Evolutionary conservation across 1,140 invertebrate genomes (phyloP), one percentile per base, ranked within the genome.

Genomic region (Drosophila lacertosa): DNA sequence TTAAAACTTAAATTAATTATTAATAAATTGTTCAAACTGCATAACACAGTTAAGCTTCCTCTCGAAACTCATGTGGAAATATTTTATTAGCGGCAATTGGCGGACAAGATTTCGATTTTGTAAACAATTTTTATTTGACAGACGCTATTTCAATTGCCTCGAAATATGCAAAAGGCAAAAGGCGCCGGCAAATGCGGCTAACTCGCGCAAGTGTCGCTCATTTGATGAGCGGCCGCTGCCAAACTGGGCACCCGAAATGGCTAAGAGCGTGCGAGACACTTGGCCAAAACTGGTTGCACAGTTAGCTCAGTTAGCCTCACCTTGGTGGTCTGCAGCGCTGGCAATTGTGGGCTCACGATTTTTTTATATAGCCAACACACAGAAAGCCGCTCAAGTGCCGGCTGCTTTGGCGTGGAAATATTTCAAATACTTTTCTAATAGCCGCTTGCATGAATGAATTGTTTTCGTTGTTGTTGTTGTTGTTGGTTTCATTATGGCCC

Each of bases 351-450:
- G 73, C 81, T 84, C 80, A 84, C 80, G 81, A 71, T 86, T 73
- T 86, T n/a, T n/a, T n/a, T n/a, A n/a, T 76, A 53, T 74, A 72
- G 67, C 81, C 80, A 69, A 80, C 33, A 29, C 58, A 62, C 57
- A 53, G 59, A 45, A 40, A 35, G 40, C 26, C 10, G 26, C 44
- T 40, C 47, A 44, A 63, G 26, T 40, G 48, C 26, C 47, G 18
- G 54, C 37, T 63, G 64, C 51, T n/a, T n/a, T 58, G 54, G 54
- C 78, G 74, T 83, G 79, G 73, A 86, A 84, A 86, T 84, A 86
- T 84, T 84, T 84, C 74, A 86, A 84, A 84, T 84, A 84, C 67
- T 84, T 84, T 86, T 84, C 80, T 84, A 84, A 84, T 81, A 86
- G 80, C 60, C 35, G 48, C 64, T 64, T 65, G 67, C 57, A 66